Base-by-base conservation (phyloP, 1,140 invertebrate species). In the Eupristina koningsbergeri region DNA sequence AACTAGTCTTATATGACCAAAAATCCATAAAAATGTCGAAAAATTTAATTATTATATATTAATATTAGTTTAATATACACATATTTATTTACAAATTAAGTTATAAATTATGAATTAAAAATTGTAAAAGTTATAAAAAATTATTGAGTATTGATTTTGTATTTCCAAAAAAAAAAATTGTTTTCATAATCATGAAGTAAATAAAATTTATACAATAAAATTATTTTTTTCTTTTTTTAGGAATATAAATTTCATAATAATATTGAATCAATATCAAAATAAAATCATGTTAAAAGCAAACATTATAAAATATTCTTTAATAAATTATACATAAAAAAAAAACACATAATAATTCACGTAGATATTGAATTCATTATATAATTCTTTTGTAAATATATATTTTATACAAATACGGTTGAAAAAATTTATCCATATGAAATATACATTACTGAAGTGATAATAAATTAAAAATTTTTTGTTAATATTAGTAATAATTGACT, bases 311-410 rank as follows among this genome's bases (percentile, higher is more conserved):
- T 3, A 58, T 22, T 50, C 15, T 39, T 69, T 69, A 19, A 2
- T 22, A 69, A 69, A 39, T 69, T 19, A 17, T 22, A 1, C 22
- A 9, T 69, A 22, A 69, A 39, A 69, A 69, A 5, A 34, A 5
- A 69, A 69, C 2, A 39, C 13, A 69, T 39, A 19, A 69, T 69
- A 1, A 69, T n/a, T n/a, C n/a, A n/a, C n/a, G n/a, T n/a, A n/a
- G n/a, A 39, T 19, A 39, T 39, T 69, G 11, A 6, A 69, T 19
- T 39, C 5, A 39, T 22, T 11, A 39, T 6, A 47, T 31, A n/a
- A 26, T 74, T 31, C 50, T 47, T 74, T 74, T 74, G n/a, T 74
- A 74, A 61, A 77, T 77, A 76, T 58, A 76, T 76, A 76, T 31
- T 45, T 34, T 1, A 58, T 75, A 61, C 50, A 50, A 34, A 31